Conservation (phyloP, 2,797 vertebrate species). For the Lutjanus argentimaculatus region DNA sequence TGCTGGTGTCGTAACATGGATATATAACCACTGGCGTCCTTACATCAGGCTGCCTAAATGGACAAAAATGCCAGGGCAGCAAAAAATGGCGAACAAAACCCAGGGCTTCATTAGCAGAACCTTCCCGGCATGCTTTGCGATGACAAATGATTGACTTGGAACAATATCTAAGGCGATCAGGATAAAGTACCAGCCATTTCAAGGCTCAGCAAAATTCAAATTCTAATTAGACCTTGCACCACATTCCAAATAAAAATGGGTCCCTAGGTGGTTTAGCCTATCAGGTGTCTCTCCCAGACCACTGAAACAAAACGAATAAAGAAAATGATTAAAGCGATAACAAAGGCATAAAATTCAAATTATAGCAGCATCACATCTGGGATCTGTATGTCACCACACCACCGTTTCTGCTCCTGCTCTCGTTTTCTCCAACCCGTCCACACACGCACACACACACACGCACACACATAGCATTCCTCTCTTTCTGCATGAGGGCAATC, state of each 20-base stretch:
- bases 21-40: conserved; percentile 79
- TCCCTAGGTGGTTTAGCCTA: conserved; percentile 98
- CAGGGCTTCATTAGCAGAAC: conserved; percentile 86
- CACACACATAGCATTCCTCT: conserved; percentile 78
- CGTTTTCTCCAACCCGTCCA: conserved; percentile 53
- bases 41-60: conserved; percentile 83
- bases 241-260: conserved; percentile 99
- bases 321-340: conserved; percentile 99
- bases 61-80: conserved; percentile 88
- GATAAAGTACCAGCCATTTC: conserved; percentile 99
- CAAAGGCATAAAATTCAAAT: conserved; percentile 99
- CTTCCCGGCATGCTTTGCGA: conserved; percentile 91
- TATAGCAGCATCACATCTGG: conserved; percentile 99
- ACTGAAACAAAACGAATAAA: conserved; percentile 99
- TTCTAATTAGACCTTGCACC: conserved; percentile 99
- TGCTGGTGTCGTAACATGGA: conserved; percentile 75
- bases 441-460: conserved; percentile 23
- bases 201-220: conserved; percentile 99
- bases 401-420: conserved; percentile 79
- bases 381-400: conserved; percentile 94
- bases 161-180: conserved; percentile 99
- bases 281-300: conserved; percentile 98
- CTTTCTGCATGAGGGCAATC: conserved; percentile 89
- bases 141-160: conserved; percentile 99
- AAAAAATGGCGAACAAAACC: conserved; percentile 82